Base-by-base conservation (phyloP, 2,888 invertebrate species). In the Lagria hirta region DNA sequence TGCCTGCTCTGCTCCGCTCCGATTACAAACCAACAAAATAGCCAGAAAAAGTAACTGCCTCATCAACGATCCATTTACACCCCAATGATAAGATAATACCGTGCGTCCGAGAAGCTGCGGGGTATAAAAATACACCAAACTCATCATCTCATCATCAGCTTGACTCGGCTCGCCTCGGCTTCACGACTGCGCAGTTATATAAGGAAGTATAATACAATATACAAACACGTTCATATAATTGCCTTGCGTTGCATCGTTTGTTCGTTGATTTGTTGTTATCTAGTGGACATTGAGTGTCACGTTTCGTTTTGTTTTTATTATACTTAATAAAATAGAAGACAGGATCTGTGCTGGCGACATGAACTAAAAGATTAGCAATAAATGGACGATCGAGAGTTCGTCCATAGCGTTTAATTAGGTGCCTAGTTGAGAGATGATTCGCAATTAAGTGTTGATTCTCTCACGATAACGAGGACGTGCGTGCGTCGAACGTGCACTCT, bases 381-480 rank as follows among this genome's bases (percentile, higher is more conserved):
- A 69, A 65, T 66, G 68, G 62, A 64, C 64, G 66, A 60, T 57
- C 65, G 52, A 55, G 53, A 59, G 62, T 57, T 64, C 65, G 65
- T 62, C 65, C 69, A 69, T 70, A 69, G 65, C 61, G 64, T 69
- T 62, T 62, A 63, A 66, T 68, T 70, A 70, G 71, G 70, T 70
- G 69, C 69, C 70, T 70, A 70, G 66, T 60, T 68, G 69, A 48
- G 53, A 44, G 51, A n/a, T n/a, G n/a, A 42, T 44, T 44, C 54
- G 41, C 35, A 8, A 7, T 22, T 13, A 43, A 23, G 33, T 40
- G 37, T 17, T 10, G 30, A 46, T 42, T 54, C 59, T 58, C 58
- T 54, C 62, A 56, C 57, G 51, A 51, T n/a, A 55, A 57, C 64
- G 66, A 61, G 65, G 63, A 61, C 60, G 64, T 55, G 58, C 60